Percentiles rank a stretch among this genome's conserved stretches.
These are phyloP conservation scores for Chironomus riparius DNA, from an alignment of 2,888 invertebrate genomes.

Conservation along the genomic window DNA sequence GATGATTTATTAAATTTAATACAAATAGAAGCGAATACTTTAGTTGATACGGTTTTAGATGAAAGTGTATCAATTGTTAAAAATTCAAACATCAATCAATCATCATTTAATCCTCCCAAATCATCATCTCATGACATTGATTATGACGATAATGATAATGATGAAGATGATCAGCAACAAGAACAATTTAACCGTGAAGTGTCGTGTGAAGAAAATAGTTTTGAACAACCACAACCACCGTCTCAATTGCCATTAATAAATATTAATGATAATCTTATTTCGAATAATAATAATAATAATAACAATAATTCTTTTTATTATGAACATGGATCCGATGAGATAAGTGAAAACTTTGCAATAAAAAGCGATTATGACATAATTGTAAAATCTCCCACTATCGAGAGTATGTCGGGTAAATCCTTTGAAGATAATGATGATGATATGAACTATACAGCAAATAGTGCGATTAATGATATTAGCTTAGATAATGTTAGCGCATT, in stretches of 20 bases:
- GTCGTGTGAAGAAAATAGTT: slow-evolving; percentile 6
- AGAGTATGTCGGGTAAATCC: slow-evolving; percentile 42
- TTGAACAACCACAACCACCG: neutral
- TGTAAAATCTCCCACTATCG: slow-evolving; percentile 41
- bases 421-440: slow-evolving; percentile 41
- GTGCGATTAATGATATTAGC: slow-evolving; percentile 29
- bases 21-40: slow-evolving; percentile 36
- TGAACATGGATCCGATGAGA: slow-evolving; percentile 18
- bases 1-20: slow-evolving; percentile 25
- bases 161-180: slow-evolving; percentile 28
- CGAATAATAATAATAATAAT: neutral
- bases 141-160: slow-evolving; percentile 29
- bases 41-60: slow-evolving; percentile 41
- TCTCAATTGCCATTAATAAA: slow-evolving; percentile 19
- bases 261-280: neutral
- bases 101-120: slow-evolving; percentile 14
- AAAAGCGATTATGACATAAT: slow-evolving; percentile 42
- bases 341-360: slow-evolving; percentile 42
- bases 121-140: slow-evolving; percentile 29
- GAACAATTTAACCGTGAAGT: slow-evolving; percentile 16
- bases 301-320: neutral
- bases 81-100: slow-evolving; percentile 3
- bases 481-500: slow-evolving; percentile 4
- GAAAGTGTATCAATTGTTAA: slow-evolving; percentile 39
- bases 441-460: slow-evolving; percentile 37